Conservation (phyloP, 2,888 invertebrate species). For the Eretmocerus hayati region DNA sequence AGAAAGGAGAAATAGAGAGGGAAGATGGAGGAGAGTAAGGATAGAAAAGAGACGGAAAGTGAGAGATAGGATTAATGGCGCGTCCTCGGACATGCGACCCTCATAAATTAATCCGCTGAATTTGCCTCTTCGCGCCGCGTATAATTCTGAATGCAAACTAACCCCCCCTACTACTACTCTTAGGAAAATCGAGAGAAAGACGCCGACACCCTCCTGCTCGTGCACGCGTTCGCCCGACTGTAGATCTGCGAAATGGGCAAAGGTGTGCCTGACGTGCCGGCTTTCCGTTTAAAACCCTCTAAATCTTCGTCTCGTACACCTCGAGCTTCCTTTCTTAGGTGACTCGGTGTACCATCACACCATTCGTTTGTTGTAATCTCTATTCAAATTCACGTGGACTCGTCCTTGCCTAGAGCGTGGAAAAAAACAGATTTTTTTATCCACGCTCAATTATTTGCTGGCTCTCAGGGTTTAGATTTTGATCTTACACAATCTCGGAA, state of each 20-base stretch:
- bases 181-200: constrained; percentile 12
- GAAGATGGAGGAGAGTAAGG: not conserved
- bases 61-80: constrained; percentile 14
- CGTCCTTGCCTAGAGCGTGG: no score
- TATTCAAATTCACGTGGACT: no score
- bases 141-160: constrained; percentile 16
- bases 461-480: no score
- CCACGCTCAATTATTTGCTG: no score
- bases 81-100: constrained; percentile 13
- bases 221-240: no score
- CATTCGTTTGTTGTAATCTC: no score
- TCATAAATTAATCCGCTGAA: constrained; percentile 21
- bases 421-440: no score
- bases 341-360: no score
- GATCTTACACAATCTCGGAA: no score
- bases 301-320: constrained; percentile 16
- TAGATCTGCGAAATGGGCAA: no score
- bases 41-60: not conserved
- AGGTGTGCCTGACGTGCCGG: not conserved
- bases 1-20: no score
- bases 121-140: constrained; percentile 7
- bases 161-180: not conserved
- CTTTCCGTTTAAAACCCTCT: constrained; percentile 15
- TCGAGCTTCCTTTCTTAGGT: no score
- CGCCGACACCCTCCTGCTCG: not conserved